Base-by-base conservation (phyloP, 2,797 vertebrate species). In the Acomys russatus region DNA sequence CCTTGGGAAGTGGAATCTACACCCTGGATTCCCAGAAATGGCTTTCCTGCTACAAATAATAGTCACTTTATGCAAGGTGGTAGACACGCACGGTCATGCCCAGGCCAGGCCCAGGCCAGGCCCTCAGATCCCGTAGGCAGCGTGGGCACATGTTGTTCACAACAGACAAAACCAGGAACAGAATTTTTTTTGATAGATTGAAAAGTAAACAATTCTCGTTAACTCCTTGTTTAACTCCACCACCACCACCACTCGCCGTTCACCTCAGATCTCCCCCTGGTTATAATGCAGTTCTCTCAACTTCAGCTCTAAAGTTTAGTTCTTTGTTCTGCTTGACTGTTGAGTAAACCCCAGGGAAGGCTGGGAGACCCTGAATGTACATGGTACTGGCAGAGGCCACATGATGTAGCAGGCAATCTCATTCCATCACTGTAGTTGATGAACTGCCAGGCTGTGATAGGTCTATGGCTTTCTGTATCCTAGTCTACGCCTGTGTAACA, bases 141-240 rank as follows among this genome's bases (percentile, higher is more conserved):
- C 1, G 0, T 10, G 25, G 15, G 20, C 30, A 51, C 38, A n/a
- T 68, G 30, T n/a, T 71, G 33, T 33, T 86, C 22, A 56, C 33
- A 35, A 25, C n/a, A 71, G 23, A 86, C 59, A 85, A 92, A 95
- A 66, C 70, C 73, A 92, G 17, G 25, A 85, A 68, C 28, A 54
- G 10, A 70, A 70, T 3, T 54, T 6, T 71, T 87, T 56, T 76
- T 56, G 49, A 20, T 73, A 22, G 49, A 76, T 38, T 49, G 22
- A 73, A 30, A 83, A 30, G 22, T 28, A 85, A 91, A 88, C 3
- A 51, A 33, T 68, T 68, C 44, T 85, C 63, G 33, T 18, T 30
- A 80, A 23, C 66, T 51, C 44, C 44, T 4, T 61, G 10, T 28
- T 80, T 17, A 18, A 25, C 23, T 17, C 38, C 2, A 11, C 49